Evolutionary conservation across 2,888 invertebrate species (phyloP).

Genomic region (Apamea sordens): DNA sequence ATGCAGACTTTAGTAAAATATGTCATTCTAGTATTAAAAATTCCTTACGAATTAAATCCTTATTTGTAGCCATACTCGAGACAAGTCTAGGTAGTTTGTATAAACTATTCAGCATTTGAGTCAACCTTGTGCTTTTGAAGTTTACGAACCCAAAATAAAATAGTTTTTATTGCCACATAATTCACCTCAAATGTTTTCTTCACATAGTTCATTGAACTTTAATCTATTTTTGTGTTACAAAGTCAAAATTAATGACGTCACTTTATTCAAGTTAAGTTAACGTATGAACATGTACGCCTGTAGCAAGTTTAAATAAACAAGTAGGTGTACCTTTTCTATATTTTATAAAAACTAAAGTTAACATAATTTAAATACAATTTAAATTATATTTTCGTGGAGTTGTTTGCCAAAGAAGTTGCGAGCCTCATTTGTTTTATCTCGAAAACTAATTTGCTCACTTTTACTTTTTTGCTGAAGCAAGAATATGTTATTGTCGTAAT

Average conservation of each 20-base stretch:
- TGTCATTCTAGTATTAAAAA: background rate
- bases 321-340: background rate
- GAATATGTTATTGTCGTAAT: slow-evolving; percentile 74
- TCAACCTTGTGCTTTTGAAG: slow-evolving; percentile 4
- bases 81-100: slow-evolving; percentile 8
- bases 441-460: slow-evolving; percentile 64
- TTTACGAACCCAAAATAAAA: slow-evolving; percentile 22
- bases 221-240: slow-evolving; percentile 23
- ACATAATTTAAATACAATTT: slow-evolving; percentile 19
- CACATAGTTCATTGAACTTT: slow-evolving; percentile 21
- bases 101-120: slow-evolving; percentile 24
- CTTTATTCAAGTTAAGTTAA: background rate
- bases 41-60: background rate
- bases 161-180: slow-evolving; percentile 38
- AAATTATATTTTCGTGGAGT: slow-evolving; percentile 27
- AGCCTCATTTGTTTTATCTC: slow-evolving; percentile 57
- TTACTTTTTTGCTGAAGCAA: slow-evolving; percentile 55
- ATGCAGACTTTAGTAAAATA: background rate
- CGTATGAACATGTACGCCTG: slow-evolving; percentile 3
- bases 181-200: slow-evolving; percentile 26
- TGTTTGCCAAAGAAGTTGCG: slow-evolving; percentile 54
- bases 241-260: slow-evolving; percentile 22
- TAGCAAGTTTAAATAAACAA: slow-evolving; percentile 19
- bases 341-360: slow-evolving; percentile 42
- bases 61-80: background rate